Base-by-base conservation (phyloP, 2,113 vertebrate genomes). In the Podiceps cristatus region DNA sequence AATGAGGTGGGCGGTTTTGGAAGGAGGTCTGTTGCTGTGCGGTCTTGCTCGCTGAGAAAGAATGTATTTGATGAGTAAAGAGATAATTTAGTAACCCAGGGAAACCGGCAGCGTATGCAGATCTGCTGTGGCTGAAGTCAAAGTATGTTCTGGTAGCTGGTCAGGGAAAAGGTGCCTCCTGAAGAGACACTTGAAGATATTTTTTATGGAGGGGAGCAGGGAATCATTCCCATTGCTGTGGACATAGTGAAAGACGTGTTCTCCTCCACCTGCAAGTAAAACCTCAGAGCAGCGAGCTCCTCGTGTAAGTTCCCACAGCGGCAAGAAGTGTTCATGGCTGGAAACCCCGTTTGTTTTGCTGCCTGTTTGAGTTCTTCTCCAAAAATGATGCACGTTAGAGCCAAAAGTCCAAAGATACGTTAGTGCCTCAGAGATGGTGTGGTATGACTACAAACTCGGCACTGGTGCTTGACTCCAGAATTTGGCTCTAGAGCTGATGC, bases 141-240 rank as follows among this genome's bases (percentile, higher is more conserved):
- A 42, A 47, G 23, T 1, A 50, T 2, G 0, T 74, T 62, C 19
- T 35, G n/a, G n/a, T 52, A 17, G 33, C n/a, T 8, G 27, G 22
- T 44, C 27, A 63, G 5, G 18, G 84, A 31, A 17, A 64, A 40
- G 37, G 16, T 10, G 11, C 5, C 45, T 73, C 33, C 59, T 22
- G 6, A 53, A 66, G 42, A 58, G 78, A 60, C 1, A 2, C 31
- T 13, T 4, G 25, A 6, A 29, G 53, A 5, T 47, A 16, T 3
- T 64, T 90, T 69, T 73, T 20, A 25, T n/a, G 77, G 49, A 40
- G 68, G 28, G 60, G 2, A 5, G 4, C 2, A 0, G 10, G 73
- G 68, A 69, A 23, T 27, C 0, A 0, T 68, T 75, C n/a, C 62
- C 19, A 0, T 25, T 13, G 5, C 22, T 68, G 25, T 5, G 42